phyloP scores from a whole-genome alignment of 2,888 invertebrate species.

The Pyralis farinalis region DNA sequence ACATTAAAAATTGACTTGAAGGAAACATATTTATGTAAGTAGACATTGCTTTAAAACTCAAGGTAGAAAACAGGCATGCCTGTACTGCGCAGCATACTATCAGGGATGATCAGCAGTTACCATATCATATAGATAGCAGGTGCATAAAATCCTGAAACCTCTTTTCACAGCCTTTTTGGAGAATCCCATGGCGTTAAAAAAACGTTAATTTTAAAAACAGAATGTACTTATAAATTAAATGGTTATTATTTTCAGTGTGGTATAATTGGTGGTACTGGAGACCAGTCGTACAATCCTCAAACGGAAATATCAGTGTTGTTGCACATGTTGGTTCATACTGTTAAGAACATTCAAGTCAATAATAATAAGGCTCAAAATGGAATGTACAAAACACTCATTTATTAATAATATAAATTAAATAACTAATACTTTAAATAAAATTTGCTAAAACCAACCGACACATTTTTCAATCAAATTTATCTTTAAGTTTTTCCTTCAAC shows the following conservation, averaged over 20 bases:
- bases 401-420: conserved; percentile 32
- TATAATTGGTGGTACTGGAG: conserved; percentile 94
- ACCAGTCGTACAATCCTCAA: conserved; percentile 82
- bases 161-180: too few species aligned
- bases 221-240: conserved; percentile 4
- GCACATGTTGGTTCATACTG: conserved; percentile 88
- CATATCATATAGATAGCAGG: too few species aligned
- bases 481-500: conserved; percentile 88
- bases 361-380: conserved; percentile 32
- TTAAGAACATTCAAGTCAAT: conserved; percentile 43
- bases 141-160: too few species aligned
- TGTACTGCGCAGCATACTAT: too few species aligned
- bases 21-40: conserved; percentile 89
- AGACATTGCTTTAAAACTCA: conserved; percentile 5
- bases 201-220: conserved; percentile 7
- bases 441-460: conserved; percentile 46
- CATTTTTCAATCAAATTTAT: conserved; percentile 85
- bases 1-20: conserved; percentile 86
- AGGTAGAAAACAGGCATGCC: too few species aligned
- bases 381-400: conserved; percentile 63
- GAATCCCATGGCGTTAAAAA: too few species aligned
- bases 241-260: conserved; percentile 82
- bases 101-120: too few species aligned
- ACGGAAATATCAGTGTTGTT: conserved; percentile 81
- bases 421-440: conserved; percentile 35